Evolutionary conservation across 2,888 invertebrate genomes (phyloP).

Genomic region (Synanthedon formicaeformis): DNA sequence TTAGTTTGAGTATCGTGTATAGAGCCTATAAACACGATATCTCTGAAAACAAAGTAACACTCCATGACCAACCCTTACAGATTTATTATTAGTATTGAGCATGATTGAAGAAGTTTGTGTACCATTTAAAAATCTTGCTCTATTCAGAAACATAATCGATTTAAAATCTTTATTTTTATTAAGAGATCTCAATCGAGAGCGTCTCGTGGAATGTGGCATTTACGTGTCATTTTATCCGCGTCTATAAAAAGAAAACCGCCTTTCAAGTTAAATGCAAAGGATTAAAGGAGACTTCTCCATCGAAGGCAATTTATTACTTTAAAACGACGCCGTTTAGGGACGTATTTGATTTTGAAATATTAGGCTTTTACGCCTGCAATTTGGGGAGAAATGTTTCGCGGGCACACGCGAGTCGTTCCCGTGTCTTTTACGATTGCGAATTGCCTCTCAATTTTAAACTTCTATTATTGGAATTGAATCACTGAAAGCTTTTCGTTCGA

Average conservation of each 20-base stretch:
- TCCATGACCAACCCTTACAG: too few relatives aligned
- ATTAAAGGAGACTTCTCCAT: conserved; percentile 3
- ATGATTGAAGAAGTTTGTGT: too few relatives aligned
- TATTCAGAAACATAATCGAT: too few relatives aligned
- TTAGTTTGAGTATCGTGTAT: too few relatives aligned
- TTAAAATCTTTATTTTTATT: too few relatives aligned
- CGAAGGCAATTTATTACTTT: conserved; percentile 31
- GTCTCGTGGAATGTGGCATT: neutral
- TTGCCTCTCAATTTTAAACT: conserved; percentile 17
- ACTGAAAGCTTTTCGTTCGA: conserved; percentile 10
- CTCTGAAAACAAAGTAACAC: too few relatives aligned
- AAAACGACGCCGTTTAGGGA: conserved; percentile 30
- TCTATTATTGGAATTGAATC: conserved; percentile 26
- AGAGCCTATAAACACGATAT: too few relatives aligned
- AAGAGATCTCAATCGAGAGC: too few relatives aligned
- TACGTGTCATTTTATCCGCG: neutral
- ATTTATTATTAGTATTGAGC: too few relatives aligned
- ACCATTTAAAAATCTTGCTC: too few relatives aligned
- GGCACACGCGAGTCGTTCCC: neutral
- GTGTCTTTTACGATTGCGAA: conserved; percentile 5
- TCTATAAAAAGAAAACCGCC: neutral
- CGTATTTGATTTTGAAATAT: conserved; percentile 47
- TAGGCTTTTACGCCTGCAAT: conserved; percentile 28
- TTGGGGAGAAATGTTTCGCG: conserved; percentile 7
- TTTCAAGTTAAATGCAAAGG: conserved; percentile 1